Percentiles rank a stretch among this genome's conserved stretches.
Evolutionary conservation across 1,140 invertebrate genomes (phyloP).

Genomic region (Centruroides sculpturatus): DNA sequence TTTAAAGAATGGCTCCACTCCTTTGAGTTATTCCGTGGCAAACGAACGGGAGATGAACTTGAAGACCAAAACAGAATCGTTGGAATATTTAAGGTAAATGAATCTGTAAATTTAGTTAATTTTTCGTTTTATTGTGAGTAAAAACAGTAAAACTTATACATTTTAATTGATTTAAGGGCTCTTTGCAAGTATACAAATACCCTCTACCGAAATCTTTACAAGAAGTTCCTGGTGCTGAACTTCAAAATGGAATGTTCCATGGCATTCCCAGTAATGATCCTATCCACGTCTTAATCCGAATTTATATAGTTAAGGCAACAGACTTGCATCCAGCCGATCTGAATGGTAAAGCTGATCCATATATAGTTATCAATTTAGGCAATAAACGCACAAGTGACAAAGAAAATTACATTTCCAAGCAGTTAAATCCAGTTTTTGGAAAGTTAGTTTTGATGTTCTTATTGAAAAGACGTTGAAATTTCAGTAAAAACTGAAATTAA

Average conservation of each 20-base stretch:
- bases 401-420: conserved; percentile 82
- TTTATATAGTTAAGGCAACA: conserved; percentile 72
- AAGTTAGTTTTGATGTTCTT: conserved; percentile 42
- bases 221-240: conserved; percentile 60
- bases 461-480: too few relatives aligned
- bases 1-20: conserved; percentile 78
- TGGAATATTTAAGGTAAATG: conserved; percentile 58
- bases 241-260: conserved; percentile 62
- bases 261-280: conserved; percentile 74
- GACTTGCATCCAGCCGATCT: conserved; percentile 81
- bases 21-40: conserved; percentile 71
- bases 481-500: too few relatives aligned
- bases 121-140: too few relatives aligned
- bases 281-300: conserved; percentile 67
- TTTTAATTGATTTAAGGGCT: conserved; percentile 40
- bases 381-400: conserved; percentile 69
- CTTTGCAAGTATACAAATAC: conserved; percentile 73
- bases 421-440: conserved; percentile 79
- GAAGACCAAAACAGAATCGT: conserved; percentile 74
- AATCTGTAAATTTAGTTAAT: not conserved
- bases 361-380: conserved; percentile 66
- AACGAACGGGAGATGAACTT: conserved; percentile 64
- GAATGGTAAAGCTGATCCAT: conserved; percentile 83
- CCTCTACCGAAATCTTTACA: conserved; percentile 60
- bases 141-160: too few relatives aligned